phyloP scores from a whole-genome alignment of 92 coral and sea anemone species.

The Porites lobata region DNA sequence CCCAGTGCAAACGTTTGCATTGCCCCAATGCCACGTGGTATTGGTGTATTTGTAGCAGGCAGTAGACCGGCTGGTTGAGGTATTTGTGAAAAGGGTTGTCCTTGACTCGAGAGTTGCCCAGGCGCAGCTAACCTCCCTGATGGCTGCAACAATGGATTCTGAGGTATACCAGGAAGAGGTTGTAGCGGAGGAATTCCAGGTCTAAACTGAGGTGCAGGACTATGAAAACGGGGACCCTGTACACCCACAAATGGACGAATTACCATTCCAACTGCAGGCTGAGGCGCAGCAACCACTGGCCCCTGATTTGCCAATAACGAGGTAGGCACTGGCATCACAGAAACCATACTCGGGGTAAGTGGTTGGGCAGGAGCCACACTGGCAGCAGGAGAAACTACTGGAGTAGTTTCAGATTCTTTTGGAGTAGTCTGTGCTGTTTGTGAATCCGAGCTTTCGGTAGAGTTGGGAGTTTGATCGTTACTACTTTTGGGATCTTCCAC shows the following conservation, averaged over 20 bases:
- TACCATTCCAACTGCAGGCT: conserved; percentile 42
- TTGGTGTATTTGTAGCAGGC: conserved; percentile 13
- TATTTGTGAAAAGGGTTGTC: conserved; percentile 30
- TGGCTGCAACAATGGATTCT: conserved; percentile 34
- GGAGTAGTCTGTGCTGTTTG: conserved; percentile 15
- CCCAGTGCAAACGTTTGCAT: conserved; percentile 43
- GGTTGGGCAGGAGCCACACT: conserved; percentile 33
- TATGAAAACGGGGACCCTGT: conserved; percentile 30
- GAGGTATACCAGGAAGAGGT: conserved; percentile 22
- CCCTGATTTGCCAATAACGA: conserved; percentile 16
- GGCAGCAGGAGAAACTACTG: conserved; percentile 28
- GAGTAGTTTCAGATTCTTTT: conserved; percentile 9
- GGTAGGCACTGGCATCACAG: conserved; percentile 23
- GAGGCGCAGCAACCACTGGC: conserved; percentile 29
- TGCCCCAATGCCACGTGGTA: conserved; percentile 47
- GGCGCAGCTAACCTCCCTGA: conserved; percentile 54
- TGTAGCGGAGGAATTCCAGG: conserved; percentile 35
- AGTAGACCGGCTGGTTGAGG: conserved; percentile 47
- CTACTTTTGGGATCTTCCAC: conserved; percentile 48
- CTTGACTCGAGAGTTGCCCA: conserved; percentile 47
- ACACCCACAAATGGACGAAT: conserved; percentile 44
- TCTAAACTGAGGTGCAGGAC: conserved; percentile 33
- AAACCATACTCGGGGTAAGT: neutral
- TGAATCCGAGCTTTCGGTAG: conserved; percentile 40
- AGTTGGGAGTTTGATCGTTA: conserved; percentile 44